Percentiles rank a stretch among this genome's conserved stretches.
Evolutionary conservation across 1,140 invertebrate genomes (phyloP).

Genomic region (Cydia amplana): DNA sequence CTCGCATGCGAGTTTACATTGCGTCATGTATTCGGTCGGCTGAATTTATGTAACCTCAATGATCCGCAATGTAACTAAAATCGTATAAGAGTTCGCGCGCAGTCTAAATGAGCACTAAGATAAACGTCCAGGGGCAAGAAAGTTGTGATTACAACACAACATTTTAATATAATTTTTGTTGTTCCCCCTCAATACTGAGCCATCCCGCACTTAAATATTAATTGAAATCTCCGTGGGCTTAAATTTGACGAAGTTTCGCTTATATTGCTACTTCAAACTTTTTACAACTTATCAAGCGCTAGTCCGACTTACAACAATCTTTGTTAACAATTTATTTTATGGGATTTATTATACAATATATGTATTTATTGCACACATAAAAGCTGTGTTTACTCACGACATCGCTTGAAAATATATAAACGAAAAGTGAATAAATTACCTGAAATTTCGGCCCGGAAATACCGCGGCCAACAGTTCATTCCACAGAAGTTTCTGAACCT

Average conservation of each 20-base stretch:
- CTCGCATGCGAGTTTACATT: too few species aligned
- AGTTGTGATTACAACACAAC: conserved; percentile 12
- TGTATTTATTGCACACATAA: not conserved
- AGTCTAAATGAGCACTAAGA: too few species aligned
- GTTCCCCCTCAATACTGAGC: not conserved
- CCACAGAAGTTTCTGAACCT: too few species aligned
- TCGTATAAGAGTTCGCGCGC: too few species aligned
- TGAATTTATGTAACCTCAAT: too few species aligned
- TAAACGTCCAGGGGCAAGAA: not conserved
- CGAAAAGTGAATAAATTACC: too few species aligned
- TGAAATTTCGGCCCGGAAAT: too few species aligned
- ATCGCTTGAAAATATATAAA: too few species aligned
- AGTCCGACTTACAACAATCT: not conserved
- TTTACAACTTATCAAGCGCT: not conserved
- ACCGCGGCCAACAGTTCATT: too few species aligned
- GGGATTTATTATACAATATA: not conserved
- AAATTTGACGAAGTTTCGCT: not conserved
- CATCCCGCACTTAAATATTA: conserved; percentile 2
- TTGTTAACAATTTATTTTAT: not conserved
- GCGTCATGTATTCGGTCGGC: too few species aligned
- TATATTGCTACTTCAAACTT: conserved; percentile 13
- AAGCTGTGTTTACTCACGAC: too few species aligned
- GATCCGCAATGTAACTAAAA: too few species aligned
- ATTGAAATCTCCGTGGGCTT: not conserved
- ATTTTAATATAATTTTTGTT: conserved; percentile 10